Evolutionary conservation across 2,797 vertebrate species (phyloP), one percentile per base, ranked within the genome.

Genomic region (Lepidocolaptes lacrymiger): DNA sequence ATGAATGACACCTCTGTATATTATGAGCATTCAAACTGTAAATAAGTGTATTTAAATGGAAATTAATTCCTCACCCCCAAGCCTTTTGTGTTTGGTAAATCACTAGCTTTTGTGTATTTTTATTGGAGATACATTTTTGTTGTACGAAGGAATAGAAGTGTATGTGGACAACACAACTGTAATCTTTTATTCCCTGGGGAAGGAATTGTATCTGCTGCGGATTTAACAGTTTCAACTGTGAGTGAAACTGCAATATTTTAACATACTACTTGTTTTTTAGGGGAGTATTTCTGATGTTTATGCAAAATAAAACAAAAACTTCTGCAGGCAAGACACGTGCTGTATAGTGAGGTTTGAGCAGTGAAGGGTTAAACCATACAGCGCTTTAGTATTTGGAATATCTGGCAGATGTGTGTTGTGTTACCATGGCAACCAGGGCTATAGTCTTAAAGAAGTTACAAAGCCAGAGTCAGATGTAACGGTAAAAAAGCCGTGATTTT

Each of bases 371-470:
- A 98, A 98, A 92, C 39, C 94, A 48, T 94, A 89, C 85, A 85
- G 92, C 23, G 7, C 54, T 86, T 93, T 97, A 95, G 94, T 62
- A 62, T 96, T 94, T 95, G 89, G 95, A 85, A 61, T 91, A 95
- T 91, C 96, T 92, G 94, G 96, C 97, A 97, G 98, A 97, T 97
- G 97, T 97, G 97, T 98, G 98, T 98, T 98, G 95, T 98, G 98
- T 98, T 98, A 23, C 98, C 97, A 98, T 98, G 97, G 98, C n/a
- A 91, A 98, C 89, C 73, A 8, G 92, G 94, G 75, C 97, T 95
- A 72, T 95, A 97, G 96, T 94, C 96, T 97, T 96, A 88, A 96
- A 96, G 97, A 97, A 97, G 97, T 98, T 98, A 88, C 97, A 95
- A 96, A 98, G 97, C 85, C 91, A 80, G 96, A 97, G 96, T 97